Conservation (phyloP, 1,140 invertebrate species). For the Hypothenemus hampei region DNA sequence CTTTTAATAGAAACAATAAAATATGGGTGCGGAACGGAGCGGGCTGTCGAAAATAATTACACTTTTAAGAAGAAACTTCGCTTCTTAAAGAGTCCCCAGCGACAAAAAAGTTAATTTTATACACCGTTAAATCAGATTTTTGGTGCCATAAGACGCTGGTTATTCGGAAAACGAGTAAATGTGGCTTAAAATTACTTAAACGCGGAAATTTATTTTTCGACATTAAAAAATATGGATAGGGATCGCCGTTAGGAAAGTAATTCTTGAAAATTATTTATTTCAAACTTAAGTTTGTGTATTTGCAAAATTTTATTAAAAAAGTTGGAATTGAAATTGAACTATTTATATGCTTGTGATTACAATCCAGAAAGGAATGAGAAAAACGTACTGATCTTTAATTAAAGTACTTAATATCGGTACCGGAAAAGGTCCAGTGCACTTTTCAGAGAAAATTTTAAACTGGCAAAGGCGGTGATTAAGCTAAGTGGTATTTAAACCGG, state of each 20-base stretch:
- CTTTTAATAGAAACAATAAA: no score
- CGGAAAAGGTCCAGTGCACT: not conserved
- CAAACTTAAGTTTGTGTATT: not conserved
- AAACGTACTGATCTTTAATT: not conserved
- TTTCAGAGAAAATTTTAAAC: conserved; percentile 9
- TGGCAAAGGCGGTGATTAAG: conserved; percentile 16
- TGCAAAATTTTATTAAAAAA: not conserved
- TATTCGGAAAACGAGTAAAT: conserved; percentile 14
- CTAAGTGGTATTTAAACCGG: conserved; percentile 19
- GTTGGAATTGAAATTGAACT: not conserved
- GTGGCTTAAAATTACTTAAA: conserved; percentile 15
- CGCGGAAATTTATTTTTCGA: not conserved
- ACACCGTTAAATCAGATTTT: conserved; percentile 16
- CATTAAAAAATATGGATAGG: not conserved
- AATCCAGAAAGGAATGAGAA: not conserved
- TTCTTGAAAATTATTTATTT: no score
- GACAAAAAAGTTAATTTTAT: conserved; percentile 23
- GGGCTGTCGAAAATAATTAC: conserved; percentile 17
- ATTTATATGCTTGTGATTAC: no score
- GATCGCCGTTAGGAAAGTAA: no score
- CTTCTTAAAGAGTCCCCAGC: conserved; percentile 8
- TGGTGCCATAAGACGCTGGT: conserved; percentile 10
- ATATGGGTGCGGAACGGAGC: not conserved
- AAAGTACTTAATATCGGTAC: not conserved
- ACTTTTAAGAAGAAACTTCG: conserved; percentile 13